Conservation (phyloP, 2,113 vertebrate genomes). For the Argyrosomus japonicus region DNA sequence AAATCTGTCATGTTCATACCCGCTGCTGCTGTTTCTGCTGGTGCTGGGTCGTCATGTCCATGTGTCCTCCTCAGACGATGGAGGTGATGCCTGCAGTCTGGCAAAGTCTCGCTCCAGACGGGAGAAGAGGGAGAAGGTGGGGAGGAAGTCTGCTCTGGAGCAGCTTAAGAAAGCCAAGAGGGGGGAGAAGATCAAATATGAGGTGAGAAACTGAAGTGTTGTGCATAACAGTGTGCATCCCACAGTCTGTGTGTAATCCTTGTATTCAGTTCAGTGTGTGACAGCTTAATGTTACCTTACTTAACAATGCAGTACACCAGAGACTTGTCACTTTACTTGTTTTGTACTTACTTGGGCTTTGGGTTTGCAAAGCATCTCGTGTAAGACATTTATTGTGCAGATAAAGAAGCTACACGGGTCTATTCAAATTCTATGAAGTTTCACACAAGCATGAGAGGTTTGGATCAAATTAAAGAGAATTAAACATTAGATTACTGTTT, state of each 20-base stretch:
- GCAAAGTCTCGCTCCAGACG: constrained; percentile 89
- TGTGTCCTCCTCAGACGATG: constrained; percentile 48
- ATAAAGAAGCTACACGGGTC: not conserved
- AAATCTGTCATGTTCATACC: not conserved
- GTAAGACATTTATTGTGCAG: not conserved
- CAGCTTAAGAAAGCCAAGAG: constrained; percentile 92
- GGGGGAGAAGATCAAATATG: constrained; percentile 96
- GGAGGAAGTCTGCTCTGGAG: constrained; percentile 93
- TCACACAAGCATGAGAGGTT: not conserved
- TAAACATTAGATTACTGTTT: not conserved
- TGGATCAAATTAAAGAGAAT: not conserved
- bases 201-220: constrained; percentile 82
- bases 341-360: not conserved
- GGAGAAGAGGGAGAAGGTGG: constrained; percentile 91
- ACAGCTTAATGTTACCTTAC: not conserved
- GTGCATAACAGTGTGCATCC: not conserved
- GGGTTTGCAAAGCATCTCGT: not conserved
- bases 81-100: constrained; percentile 79
- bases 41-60: not conserved
- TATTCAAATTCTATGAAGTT: not conserved
- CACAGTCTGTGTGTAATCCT: not conserved
- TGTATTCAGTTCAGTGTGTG: not conserved
- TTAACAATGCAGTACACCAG: not conserved
- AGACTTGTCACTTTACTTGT: not conserved
- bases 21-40: not conserved